Conservation (phyloP, 2,797 vertebrate genomes). For the Poeciliopsis infans region DNA sequence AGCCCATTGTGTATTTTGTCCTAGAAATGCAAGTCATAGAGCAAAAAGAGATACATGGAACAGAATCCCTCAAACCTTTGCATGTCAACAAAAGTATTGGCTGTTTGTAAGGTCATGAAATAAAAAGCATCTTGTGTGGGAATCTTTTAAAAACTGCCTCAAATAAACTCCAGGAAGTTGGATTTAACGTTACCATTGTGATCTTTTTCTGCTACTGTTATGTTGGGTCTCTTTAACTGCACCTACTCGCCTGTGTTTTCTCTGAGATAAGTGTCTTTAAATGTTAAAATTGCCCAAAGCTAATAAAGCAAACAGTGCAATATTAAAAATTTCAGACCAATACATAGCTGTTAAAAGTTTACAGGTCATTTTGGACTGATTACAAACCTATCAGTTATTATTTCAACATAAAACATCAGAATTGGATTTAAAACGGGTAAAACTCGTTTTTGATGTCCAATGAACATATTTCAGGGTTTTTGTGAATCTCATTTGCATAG, state of each 20-base stretch:
- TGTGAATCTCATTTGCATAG: not conserved
- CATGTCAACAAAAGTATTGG: constrained; percentile 5
- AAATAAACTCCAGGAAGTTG: not conserved
- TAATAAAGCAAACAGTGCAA: not conserved
- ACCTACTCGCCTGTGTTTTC: not conserved
- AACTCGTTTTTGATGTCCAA: not conserved
- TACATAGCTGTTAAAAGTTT: not conserved
- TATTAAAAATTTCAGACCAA: not conserved
- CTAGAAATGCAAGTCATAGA: constrained; percentile 14
- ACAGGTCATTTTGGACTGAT: not conserved
- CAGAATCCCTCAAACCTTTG: constrained; percentile 9
- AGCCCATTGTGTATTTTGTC: constrained; percentile 43
- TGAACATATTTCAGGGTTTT: not conserved
- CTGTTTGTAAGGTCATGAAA: not conserved
- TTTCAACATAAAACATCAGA: not conserved
- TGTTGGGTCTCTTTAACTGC: not conserved
- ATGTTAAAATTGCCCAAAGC: not conserved
- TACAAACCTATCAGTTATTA: not conserved
- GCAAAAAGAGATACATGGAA: constrained; percentile 25
- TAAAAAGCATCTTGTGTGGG: not conserved
- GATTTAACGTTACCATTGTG: not conserved
- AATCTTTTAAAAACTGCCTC: not conserved
- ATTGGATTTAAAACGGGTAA: not conserved
- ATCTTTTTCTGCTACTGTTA: not conserved
- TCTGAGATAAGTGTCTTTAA: not conserved